These are phyloP conservation scores for Rhagoletis pomonella DNA, from an alignment of 1,140 invertebrate genomes.

Conservation along the genomic window DNA sequence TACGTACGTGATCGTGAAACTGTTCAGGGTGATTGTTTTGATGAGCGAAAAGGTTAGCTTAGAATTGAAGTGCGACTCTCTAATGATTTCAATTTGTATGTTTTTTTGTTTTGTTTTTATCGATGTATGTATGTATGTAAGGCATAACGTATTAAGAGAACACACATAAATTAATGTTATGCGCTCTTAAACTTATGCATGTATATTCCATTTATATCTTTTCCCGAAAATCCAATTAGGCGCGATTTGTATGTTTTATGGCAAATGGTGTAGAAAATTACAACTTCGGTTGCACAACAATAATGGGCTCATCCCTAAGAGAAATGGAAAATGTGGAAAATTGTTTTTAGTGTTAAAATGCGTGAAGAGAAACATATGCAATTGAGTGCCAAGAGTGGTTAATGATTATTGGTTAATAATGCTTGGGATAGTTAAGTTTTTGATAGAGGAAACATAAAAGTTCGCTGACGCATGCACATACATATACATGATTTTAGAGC, in stretches of 20 bases:
- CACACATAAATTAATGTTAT: not conserved
- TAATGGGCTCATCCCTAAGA: constrained; percentile 44
- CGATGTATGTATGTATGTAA: not conserved
- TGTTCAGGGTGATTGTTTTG: not conserved
- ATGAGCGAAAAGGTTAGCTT: not conserved
- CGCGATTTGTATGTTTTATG: not conserved
- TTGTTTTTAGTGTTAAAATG: constrained; percentile 7
- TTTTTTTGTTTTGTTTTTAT: not conserved
- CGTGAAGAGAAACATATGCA: not conserved
- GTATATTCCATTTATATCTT: not conserved
- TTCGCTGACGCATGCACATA: not conserved
- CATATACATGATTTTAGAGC: constrained; percentile 40
- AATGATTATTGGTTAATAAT: not conserved
- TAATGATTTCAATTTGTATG: not conserved
- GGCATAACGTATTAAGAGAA: not conserved
- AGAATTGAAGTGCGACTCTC: not conserved
- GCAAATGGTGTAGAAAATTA: not conserved
- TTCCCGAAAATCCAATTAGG: not conserved
- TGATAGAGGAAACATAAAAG: not conserved
- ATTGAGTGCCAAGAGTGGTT: not conserved
- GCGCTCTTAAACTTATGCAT: not conserved
- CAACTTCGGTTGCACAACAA: constrained; percentile 46
- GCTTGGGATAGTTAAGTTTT: not conserved
- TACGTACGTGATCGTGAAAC: not conserved
- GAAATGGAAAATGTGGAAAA: constrained; percentile 38